Evolutionary conservation across 2,113 vertebrate species (phyloP).

Genomic region (Aythya baeri): DNA sequence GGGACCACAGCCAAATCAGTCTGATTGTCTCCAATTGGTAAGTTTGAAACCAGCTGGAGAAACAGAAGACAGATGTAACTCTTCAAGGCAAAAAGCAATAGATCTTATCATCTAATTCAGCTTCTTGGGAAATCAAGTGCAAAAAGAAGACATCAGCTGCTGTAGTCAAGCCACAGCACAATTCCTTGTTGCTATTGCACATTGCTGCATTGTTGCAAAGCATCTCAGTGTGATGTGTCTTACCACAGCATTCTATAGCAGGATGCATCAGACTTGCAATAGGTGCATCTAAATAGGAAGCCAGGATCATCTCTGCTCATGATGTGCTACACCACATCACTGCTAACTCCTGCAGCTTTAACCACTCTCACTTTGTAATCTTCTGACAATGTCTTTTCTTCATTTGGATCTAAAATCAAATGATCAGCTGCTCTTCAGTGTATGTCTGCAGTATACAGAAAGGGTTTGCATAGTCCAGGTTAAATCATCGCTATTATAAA

Average conservation of each 20-base stretch:
- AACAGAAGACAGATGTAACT: not conserved
- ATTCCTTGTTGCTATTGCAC: not conserved
- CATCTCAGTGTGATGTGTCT: not conserved
- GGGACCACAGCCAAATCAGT: not conserved
- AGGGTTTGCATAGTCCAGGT: not conserved
- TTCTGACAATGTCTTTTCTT: not conserved
- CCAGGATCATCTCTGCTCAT: accelerated
- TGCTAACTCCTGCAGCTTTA: not conserved
- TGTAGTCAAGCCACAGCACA: not conserved
- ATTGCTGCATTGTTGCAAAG: accelerated
- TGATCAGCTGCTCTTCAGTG: not conserved
- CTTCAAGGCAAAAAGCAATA: slow-evolving; percentile 10
- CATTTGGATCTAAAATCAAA: not conserved
- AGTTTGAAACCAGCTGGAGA: slow-evolving; percentile 21
- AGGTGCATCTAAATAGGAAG: not conserved
- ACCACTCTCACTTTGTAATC: not conserved
- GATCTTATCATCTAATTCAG: not conserved
- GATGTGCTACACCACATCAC: not conserved
- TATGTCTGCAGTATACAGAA: not conserved
- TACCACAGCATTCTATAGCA: not conserved
- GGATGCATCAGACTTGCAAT: accelerated
- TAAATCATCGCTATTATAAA: not conserved
- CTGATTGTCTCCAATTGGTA: not conserved
- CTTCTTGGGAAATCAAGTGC: not conserved
- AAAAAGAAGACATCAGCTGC: not conserved